These are phyloP conservation scores for Thera obeliscata DNA, from an alignment of 2,888 invertebrate genomes.

Conservation along the genomic window DNA sequence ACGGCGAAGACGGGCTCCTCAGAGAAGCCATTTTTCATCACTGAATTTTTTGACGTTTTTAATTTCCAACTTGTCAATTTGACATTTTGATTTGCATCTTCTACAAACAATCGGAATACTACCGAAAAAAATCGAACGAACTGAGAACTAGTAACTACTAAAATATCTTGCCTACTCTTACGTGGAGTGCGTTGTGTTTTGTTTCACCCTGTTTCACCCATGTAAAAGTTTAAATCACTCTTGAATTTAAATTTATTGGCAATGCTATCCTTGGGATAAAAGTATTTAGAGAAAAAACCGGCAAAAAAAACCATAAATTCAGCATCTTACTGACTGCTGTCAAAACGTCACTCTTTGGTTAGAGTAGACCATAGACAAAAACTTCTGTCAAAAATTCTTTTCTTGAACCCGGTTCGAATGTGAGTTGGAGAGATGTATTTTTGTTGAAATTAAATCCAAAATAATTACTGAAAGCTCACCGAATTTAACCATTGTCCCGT, in stretches of 20 bases:
- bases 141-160: too few species aligned
- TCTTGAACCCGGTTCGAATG: slow-evolving; percentile 80
- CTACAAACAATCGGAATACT: too few species aligned
- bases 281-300: not conserved
- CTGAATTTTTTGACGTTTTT: slow-evolving; percentile 55
- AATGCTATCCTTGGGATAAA: not conserved
- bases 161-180: too few species aligned
- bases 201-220: too few species aligned
- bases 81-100: not conserved
- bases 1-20: slow-evolving; percentile 84
- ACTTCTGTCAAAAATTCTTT: slow-evolving; percentile 66
- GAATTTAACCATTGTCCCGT: slow-evolving; percentile 50
- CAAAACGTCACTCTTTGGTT: slow-evolving; percentile 35
- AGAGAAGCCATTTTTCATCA: slow-evolving; percentile 81
- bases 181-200: too few species aligned
- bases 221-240: too few species aligned
- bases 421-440: slow-evolving; percentile 71
- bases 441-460: slow-evolving; percentile 70
- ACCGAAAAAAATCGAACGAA: too few species aligned
- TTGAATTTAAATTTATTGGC: not conserved
- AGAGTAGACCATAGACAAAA: slow-evolving; percentile 56
- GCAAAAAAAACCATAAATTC: too few species aligned
- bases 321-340: slow-evolving; percentile 25
- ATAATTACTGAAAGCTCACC: slow-evolving; percentile 55
- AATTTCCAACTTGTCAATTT: slow-evolving; percentile 21